Evolutionary conservation across 2,113 vertebrate species (phyloP), one percentile per base, ranked within the genome.

Genomic region (Caranx ignobilis): DNA sequence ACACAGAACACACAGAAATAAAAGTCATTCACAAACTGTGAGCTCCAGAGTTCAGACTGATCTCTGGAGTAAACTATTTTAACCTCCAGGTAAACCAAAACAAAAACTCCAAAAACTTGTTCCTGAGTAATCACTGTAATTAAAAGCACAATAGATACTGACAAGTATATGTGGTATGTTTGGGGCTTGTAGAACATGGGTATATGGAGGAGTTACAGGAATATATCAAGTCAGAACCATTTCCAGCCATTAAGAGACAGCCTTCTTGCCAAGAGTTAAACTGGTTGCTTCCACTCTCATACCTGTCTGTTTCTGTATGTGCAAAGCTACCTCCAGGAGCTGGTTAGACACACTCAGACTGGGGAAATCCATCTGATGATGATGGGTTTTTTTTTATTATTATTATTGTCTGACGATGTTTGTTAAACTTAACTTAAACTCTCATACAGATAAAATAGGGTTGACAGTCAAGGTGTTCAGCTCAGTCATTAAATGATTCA

Each of bases 121-220:
- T 88, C 57, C 63, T 64, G 68, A 11, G 77, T 83, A 65, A 92
- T 92, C 61, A 83, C 85, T 82, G 50, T 86, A 77, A 92, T 92
- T 78, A 83, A 15, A 83, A 69, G 60, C 19, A 91, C 82, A 90
- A 90, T 64, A 41, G 69, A 65, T 43, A 45, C 71, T 66, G 77
- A 68, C 50, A n/a, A 72, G 72, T 57, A 75, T 21, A 57, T 41
- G 43, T 4, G 7, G 26, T 18, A 4, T 34, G 45, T 37, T 56
- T 15, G 67, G 81, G 66, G 56, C 45, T 68, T 75, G 67, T 73
- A 45, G 5, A 18, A n/a, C n/a, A 59, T 0, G 0, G n/a, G n/a
- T 2, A 71, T n/a, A 60, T 54, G 26, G 26, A 26, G 26, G 26
- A 12, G 21, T 34, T 61, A 16, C 3, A 55, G 12, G 15, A 48